phyloP scores from a whole-genome alignment of 2,113 vertebrate species.

The Marcusenius ussheri region DNA sequence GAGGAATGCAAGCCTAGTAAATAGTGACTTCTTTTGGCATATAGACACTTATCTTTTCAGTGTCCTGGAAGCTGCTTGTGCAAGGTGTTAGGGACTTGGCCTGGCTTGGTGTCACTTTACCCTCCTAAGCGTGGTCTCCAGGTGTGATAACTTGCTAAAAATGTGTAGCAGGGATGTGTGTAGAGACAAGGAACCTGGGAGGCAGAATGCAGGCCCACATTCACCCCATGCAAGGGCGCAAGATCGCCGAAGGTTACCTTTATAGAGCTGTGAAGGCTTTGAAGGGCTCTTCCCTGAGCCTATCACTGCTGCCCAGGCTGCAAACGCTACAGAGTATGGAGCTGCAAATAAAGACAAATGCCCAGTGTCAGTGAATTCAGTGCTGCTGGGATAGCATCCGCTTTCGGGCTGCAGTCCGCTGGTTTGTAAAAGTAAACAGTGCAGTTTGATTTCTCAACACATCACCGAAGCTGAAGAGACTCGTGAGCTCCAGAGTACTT shows the following conservation, averaged over 20 bases:
- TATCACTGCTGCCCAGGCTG: not conserved
- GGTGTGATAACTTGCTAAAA: not conserved
- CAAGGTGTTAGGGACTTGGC: not conserved
- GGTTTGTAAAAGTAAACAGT: slow-evolving; percentile 44
- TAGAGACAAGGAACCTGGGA: not conserved
- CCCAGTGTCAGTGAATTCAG: slow-evolving; percentile 31
- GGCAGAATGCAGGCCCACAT: not conserved
- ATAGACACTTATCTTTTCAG: not conserved
- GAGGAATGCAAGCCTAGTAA: not conserved
- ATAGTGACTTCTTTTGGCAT: not conserved
- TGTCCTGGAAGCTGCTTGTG: not conserved
- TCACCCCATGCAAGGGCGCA: not conserved
- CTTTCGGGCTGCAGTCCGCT: slow-evolving; percentile 30
- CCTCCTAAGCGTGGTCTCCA: not conserved
- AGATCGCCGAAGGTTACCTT: not conserved
- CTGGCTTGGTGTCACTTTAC: not conserved
- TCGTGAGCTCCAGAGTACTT: slow-evolving; percentile 19
- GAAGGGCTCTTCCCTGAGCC: not conserved
- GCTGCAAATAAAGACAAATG: slow-evolving; percentile 48
- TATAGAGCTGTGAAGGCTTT: not conserved
- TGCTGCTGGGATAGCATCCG: slow-evolving; percentile 18
- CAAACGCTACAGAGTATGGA: slow-evolving; percentile 18
- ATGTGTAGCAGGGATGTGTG: not conserved
- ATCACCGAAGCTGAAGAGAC: slow-evolving; percentile 36
- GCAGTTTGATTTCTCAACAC: slow-evolving; percentile 35